phyloP scores from a whole-genome alignment of 2,888 invertebrate species.

The Pyrgus malvae region DNA sequence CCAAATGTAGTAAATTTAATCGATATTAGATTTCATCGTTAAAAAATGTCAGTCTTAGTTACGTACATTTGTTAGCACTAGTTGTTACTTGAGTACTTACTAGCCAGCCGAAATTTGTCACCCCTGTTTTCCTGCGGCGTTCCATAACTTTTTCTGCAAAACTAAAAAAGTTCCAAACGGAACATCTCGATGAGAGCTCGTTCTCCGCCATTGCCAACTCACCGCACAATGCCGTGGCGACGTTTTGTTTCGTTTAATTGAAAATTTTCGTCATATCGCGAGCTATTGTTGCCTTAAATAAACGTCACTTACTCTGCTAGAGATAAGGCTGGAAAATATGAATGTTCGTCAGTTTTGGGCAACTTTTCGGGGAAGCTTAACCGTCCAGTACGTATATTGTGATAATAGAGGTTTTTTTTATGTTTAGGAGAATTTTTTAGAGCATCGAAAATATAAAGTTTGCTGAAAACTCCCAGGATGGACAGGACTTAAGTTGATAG shows the following conservation, averaged over 20 bases:
- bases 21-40: no score
- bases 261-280: constrained; percentile 69
- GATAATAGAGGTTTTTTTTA: no score
- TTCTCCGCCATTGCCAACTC: constrained; percentile 43
- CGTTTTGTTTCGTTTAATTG: constrained; percentile 74
- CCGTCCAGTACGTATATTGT: no score
- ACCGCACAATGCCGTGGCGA: constrained; percentile 54
- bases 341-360: neutral
- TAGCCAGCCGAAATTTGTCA: neutral
- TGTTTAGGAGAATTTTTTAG: no score
- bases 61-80: no score
- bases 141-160: constrained; percentile 1
- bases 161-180: constrained; percentile 1
- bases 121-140: no score
- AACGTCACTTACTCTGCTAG: constrained; percentile 37
- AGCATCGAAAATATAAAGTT: no score
- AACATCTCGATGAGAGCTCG: constrained; percentile 41
- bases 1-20: no score
- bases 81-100: neutral
- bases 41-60: no score
- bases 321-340: neutral
- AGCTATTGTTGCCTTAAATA: constrained; percentile 54
- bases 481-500: no score
- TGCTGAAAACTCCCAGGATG: no score
- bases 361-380: no score